Base-by-base conservation (phyloP, 2,797 vertebrate genomes). In the Pseudochirops cupreus region DNA sequence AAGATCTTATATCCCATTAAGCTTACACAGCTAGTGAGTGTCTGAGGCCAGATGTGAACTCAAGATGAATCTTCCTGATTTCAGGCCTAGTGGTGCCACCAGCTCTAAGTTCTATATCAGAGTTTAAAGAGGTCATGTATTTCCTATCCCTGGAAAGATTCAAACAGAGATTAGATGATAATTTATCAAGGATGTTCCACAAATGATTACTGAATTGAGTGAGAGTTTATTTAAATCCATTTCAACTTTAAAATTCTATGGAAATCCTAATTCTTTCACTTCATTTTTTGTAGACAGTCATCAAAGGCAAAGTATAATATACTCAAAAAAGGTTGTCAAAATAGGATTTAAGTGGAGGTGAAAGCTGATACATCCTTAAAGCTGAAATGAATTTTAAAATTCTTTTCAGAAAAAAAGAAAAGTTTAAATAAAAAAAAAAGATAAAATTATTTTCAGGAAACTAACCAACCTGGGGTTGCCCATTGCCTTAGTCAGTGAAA, bases 401-500 rank as follows among this genome's bases (percentile, higher is more conserved):
- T 53, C 93, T 96, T 56, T 93, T 74, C 39, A 92, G 92, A 89
- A 50, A 97, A 74, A 67, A 62, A 62, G 0, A 62, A 31, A 74
- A 4, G 13, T 21, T 74, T 74, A 74, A 74, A 62, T 57, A 52
- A 52, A 52, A 67, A 74, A 74, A 62, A 39, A n/a, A 39, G 14
- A 74, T 92, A 93, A 94, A 96, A 93, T 53, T 53, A 93, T 96
- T 56, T 93, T 74, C 53, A 92, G 92, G 91, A 50, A 97, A 57
- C 31, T 24, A 56, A 94, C 91, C 93, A 97, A 95, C 92, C 94
- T 92, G 93, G 87, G 94, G 92, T 56, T 93, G 93, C 95, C 91
- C 94, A 91, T 95, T 96, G 94, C 95, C 92, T 96, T 96, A 95
- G 93, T 95, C 92, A 92, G 92, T 93, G 95, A 96, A 97, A 94